Evolutionary conservation across 2,113 vertebrate species (phyloP).

Genomic region (Ammospiza caudacuta): DNA sequence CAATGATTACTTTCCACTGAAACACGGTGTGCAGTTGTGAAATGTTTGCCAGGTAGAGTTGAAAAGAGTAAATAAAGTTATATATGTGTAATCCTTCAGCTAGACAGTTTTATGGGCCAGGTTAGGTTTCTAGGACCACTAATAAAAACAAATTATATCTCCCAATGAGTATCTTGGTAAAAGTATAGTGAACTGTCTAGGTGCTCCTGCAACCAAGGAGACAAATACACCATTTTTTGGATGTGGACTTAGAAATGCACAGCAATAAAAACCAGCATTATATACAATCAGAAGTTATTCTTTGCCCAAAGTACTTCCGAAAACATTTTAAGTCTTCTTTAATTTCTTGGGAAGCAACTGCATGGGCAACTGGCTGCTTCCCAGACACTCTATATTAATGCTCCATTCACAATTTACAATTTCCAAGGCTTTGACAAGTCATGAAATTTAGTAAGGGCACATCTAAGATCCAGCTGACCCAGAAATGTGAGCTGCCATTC

Average conservation of each 20-base stretch:
- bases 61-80: neutral
- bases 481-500: slow-evolving; percentile 35
- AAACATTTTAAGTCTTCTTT: neutral
- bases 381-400: neutral
- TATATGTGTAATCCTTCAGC: neutral
- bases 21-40: neutral
- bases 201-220: neutral
- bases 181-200: neutral
- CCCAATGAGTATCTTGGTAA: neutral
- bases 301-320: neutral
- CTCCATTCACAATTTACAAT: neutral
- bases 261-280: neutral
- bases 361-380: slow-evolving; percentile 23
- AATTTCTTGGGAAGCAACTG: slow-evolving; percentile 8
- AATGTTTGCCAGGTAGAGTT: neutral
- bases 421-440: slow-evolving; percentile 17
- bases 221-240: neutral
- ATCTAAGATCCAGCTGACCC: neutral
- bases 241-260: neutral
- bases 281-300: neutral
- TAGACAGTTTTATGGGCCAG: neutral
- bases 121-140: neutral
- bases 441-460: neutral
- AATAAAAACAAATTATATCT: neutral
- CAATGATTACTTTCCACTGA: neutral